These are phyloP conservation scores for Drosophila robusta DNA, from an alignment of 2,888 invertebrate genomes.

Conservation along the genomic window DNA sequence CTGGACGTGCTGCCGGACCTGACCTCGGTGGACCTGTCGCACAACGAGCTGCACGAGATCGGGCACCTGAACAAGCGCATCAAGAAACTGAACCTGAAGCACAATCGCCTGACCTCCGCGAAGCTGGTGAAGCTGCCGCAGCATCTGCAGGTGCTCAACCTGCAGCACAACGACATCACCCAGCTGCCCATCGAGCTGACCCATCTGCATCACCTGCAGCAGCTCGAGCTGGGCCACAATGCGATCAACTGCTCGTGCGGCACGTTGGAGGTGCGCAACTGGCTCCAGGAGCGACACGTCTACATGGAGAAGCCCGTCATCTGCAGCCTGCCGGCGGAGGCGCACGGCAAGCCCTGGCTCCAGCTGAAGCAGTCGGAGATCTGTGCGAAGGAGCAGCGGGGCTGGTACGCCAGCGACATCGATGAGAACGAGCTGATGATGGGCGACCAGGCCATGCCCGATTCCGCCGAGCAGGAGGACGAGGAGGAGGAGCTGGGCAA, in stretches of 20 bases:
- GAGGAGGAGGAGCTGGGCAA: constrained; percentile 82
- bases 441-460: constrained; percentile 87
- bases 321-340: constrained; percentile 86
- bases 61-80: constrained; percentile 87
- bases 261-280: constrained; percentile 88
- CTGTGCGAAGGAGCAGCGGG: constrained; percentile 85
- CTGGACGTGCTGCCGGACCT: constrained; percentile 87
- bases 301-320: constrained; percentile 86
- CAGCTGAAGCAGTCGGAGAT: constrained; percentile 87
- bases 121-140: constrained; percentile 87
- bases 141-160: constrained; percentile 88
- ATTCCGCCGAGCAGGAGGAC: constrained; percentile 81
- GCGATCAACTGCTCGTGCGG: constrained; percentile 90
- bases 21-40: constrained; percentile 88
- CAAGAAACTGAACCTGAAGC: constrained; percentile 87
- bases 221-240: constrained; percentile 89
- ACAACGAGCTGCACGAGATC: constrained; percentile 87
- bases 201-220: constrained; percentile 86
- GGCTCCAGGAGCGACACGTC: constrained; percentile 86
- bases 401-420: constrained; percentile 46
- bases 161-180: constrained; percentile 87
- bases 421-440: constrained; percentile 87
- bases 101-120: constrained; percentile 87
- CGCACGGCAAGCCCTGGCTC: constrained; percentile 87
- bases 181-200: constrained; percentile 87